Percentiles rank a stretch among this genome's conserved stretches.
Conservation (phyloP, 2,113 vertebrate species). For the Psilopsiagon aymara region DNA sequence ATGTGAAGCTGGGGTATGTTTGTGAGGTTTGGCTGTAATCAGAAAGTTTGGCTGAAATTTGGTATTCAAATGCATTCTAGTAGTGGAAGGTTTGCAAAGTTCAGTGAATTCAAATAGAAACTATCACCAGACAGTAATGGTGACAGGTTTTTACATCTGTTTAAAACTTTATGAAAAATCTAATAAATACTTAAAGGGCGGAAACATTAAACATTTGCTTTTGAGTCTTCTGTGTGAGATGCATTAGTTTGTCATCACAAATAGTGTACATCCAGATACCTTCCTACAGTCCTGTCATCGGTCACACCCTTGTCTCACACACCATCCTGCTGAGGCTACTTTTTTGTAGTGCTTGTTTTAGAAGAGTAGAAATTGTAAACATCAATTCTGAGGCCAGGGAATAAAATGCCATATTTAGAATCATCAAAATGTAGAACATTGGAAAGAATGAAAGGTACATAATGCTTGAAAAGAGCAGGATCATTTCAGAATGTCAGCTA, state of each 20-base stretch:
- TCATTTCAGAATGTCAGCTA: background rate
- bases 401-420: background rate
- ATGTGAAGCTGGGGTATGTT: background rate
- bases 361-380: background rate
- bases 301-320: background rate
- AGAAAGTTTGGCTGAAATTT: background rate
- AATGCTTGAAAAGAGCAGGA: background rate
- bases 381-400: background rate
- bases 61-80: background rate
- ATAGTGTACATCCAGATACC: background rate
- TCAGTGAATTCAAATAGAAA: background rate
- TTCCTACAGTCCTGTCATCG: background rate
- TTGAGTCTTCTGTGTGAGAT: background rate
- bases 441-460: background rate
- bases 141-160: background rate
- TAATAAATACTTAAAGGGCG: background rate
- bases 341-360: background rate
- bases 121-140: background rate
- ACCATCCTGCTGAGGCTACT: background rate
- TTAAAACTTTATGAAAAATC: background rate
- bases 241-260: background rate
- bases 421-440: background rate
- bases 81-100: background rate
- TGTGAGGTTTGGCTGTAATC: background rate
- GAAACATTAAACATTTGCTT: background rate